Base-by-base conservation (phyloP, 2,888 invertebrate species). In the Acleris laterana region DNA sequence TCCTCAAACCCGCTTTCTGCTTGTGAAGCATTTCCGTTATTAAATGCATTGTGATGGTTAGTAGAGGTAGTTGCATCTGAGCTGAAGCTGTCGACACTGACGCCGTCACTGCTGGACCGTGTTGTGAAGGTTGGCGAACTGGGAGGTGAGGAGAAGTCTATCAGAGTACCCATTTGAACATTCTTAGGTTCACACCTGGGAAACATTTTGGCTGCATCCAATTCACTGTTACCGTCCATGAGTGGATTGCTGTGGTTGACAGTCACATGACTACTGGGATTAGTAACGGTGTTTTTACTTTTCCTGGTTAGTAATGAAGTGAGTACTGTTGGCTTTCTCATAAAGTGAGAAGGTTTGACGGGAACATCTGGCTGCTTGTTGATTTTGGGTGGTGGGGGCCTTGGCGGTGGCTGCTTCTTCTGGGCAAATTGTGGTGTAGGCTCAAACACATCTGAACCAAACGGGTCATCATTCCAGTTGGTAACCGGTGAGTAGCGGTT, bases 1-100 rank as follows among this genome's bases (percentile, higher is more conserved):
- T 97, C 97, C 84, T 97, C 97, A 80, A 97, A 97, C 4, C 96
- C 96, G 85, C 96, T 96, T 80, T 96, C 96, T 51, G 95, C 95
- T 79, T 96, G 95, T 5, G 96, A 96, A 7, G 94, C 94, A 77
- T 94, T 95, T 17, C 95, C 95, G 76, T 94, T 95, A 72, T 92
- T 93, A 49, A 93, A 86, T 25, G 88, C 83, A 68, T 90, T 89
- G 61, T 93, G 94, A 72, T 94, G 94, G 59, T 90, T 93, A 5
- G 92, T 93, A 44, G 93, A 92, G 9, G 91, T 88, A 70, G 95
- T 95, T 44, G 95, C 95, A 83, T 96, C 96, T 13, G 96, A 96
- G 63, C 96, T 96, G 76, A 96, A 96, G 79, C 96, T 96, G 75
- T 96, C 95, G 19, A 96, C 94, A 83, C 96, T 96, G 9, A 96